phyloP scores from a whole-genome alignment of 2,113 vertebrate genomes.

The Archocentrus centrarchus region DNA sequence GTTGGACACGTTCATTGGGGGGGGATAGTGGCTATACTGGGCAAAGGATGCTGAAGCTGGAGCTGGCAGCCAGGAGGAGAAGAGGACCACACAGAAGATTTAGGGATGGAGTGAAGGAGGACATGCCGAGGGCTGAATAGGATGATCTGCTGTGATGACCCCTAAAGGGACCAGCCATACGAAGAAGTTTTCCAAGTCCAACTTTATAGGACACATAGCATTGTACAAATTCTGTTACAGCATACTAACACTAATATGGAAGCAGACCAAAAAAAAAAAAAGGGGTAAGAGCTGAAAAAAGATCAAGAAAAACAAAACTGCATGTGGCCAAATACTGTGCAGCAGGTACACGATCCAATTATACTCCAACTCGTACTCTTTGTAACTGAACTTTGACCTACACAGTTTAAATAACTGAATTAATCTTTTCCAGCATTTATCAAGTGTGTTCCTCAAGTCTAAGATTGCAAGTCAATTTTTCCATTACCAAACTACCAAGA shows the following conservation, averaged over 20 bases:
- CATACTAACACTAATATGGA: too few species aligned
- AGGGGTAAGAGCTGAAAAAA: too few species aligned
- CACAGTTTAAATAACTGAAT: neutral
- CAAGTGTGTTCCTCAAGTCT: neutral
- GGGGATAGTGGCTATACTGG: neutral
- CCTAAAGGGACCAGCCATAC: rapidly evolving
- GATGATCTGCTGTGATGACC: neutral
- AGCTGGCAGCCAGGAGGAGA: neutral
- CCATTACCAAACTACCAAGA: neutral
- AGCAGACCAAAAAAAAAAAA: neutral
- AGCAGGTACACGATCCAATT: neutral
- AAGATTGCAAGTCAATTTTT: neutral
- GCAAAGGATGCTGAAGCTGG: neutral
- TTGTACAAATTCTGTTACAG: neutral
- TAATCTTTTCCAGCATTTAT: neutral
- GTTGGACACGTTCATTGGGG: neutral
- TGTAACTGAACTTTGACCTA: neutral
- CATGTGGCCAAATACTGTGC: neutral
- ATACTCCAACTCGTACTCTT: neutral
- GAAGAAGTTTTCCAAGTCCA: neutral
- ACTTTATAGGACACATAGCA: neutral
- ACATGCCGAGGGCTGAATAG: neutral
- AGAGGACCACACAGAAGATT: neutral
- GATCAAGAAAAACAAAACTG: neutral
- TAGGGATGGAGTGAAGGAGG: neutral